Evolutionary conservation across 2,113 vertebrate species (phyloP), one percentile per base, ranked within the genome.

Genomic region (Bos javanicus): DNA sequence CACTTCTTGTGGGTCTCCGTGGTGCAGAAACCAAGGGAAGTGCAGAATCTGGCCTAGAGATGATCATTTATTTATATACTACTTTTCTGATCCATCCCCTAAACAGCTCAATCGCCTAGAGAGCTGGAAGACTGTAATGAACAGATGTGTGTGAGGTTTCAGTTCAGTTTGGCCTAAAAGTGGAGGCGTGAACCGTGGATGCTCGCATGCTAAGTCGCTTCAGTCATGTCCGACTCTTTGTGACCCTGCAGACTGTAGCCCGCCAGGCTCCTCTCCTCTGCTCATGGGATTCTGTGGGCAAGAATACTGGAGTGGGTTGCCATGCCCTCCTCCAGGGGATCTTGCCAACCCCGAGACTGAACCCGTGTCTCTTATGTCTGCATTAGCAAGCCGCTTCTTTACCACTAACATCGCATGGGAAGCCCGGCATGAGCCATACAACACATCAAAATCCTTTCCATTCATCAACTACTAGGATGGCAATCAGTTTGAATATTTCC

Each of bases 21-120:
- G 36, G 26, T n/a, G 12, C 8, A 46, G 13, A 89, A 30, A 36
- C 5, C 0, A n/a, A 43, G 11, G 7, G 12, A 39, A 1, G 0
- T 19, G 5, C 28, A 39, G 21, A 30, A n/a, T 80, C 50, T 33
- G n/a, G 26, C 17, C 46, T 74, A 15, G 17, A 46, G 82, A 62
- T 25, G 25, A 12, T 81, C 19, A 7, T 59, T 80, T 71, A 30
- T 67, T 67, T 85, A 50, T 33, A 43, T 1, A 6, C 43, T 16
- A 56, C 52, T 52, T 97, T 28, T 23, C 50, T 94, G 33, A 12
- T 17, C 50, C 28, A 10, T 50, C 5, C 48, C 21, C 0, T 19
- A 15, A 26, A 36, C 9, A 91, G 57, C 19, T 10, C 33, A 36
- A 19, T 12, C 17, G 13, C 33, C 23, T 48, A 13, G 15, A 96